Evolutionary conservation across 2,797 vertebrate genomes (phyloP).

Genomic region (Danio tinwini): DNA sequence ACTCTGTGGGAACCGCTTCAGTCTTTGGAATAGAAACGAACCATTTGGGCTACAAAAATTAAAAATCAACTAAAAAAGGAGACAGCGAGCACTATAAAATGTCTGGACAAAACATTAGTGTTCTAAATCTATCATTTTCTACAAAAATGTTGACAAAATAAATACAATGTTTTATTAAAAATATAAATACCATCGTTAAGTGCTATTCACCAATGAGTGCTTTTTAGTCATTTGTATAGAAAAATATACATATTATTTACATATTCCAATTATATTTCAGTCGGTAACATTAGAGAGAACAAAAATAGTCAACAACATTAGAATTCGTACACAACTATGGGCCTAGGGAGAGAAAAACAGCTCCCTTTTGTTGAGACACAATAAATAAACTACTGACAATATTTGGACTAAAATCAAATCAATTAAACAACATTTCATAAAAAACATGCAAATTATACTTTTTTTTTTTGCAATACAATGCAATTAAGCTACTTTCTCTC

Average conservation of each 20-base stretch:
- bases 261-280: conserved; percentile 78
- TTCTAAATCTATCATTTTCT: conserved; percentile 85
- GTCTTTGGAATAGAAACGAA: conserved; percentile 83
- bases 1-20: conserved; percentile 76
- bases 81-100: conserved; percentile 79
- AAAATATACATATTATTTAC: conserved; percentile 90
- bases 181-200: conserved; percentile 89
- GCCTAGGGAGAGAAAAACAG: conserved; percentile 36
- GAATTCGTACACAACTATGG: conserved; percentile 59
- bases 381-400: conserved; percentile 40
- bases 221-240: conserved; percentile 82
- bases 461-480: conserved; percentile 31
- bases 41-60: conserved; percentile 37
- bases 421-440: conserved; percentile 38
- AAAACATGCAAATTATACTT: conserved; percentile 42
- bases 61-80: conserved; percentile 64
- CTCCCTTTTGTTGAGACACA: conserved; percentile 62
- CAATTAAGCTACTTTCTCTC: conserved; percentile 26
- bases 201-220: conserved; percentile 88
- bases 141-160: conserved; percentile 88
- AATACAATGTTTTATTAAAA: conserved; percentile 84
- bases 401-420: conserved; percentile 35
- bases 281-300: conserved; percentile 74
- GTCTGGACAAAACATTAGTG: conserved; percentile 82
- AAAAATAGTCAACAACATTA: conserved; percentile 66